These are phyloP conservation scores for Drosophila leonis DNA, from an alignment of 2,888 invertebrate genomes.

Conservation along the genomic window DNA sequence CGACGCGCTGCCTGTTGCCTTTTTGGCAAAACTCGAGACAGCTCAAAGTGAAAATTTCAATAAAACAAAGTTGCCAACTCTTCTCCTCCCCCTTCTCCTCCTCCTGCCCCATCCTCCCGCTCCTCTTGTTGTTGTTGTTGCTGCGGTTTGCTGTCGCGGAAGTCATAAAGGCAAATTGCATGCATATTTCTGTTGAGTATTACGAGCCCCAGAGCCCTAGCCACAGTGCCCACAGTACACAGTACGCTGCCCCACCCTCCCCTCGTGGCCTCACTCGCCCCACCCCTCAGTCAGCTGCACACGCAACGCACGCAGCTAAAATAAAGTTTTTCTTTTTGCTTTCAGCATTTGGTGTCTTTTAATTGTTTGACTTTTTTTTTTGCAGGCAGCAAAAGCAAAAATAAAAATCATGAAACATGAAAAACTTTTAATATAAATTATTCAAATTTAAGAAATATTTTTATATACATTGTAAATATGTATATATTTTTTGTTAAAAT, in stretches of 20 bases:
- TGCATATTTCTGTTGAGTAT: slow-evolving; percentile 54
- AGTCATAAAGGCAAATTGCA: slow-evolving; percentile 78
- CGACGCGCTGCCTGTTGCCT: slow-evolving; percentile 52
- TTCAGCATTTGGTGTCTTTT: slow-evolving; percentile 38
- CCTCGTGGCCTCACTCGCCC: background rate
- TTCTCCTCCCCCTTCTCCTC: slow-evolving; percentile 1
- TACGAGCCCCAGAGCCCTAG: slow-evolving; percentile 22
- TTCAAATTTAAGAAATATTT: no score
- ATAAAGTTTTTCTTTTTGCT: slow-evolving; percentile 39
- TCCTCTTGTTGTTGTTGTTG: slow-evolving; percentile 21
- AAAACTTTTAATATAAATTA: slow-evolving; percentile 8
- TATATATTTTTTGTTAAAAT: no score
- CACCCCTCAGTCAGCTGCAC: slow-evolving; percentile 8
- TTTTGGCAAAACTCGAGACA: slow-evolving; percentile 54
- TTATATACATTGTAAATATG: no score
- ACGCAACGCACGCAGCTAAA: slow-evolving; percentile 55
- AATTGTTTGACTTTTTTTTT: slow-evolving; percentile 40
- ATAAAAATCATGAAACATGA: slow-evolving; percentile 37
- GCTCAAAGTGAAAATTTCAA: slow-evolving; percentile 78
- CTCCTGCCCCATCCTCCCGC: background rate
- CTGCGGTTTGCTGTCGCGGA: slow-evolving; percentile 65
- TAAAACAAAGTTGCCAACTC: slow-evolving; percentile 59
- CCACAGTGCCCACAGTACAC: background rate
- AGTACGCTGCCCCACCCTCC: background rate
- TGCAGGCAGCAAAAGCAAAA: slow-evolving; percentile 16